phyloP scores from a whole-genome alignment of 2,797 vertebrate genomes.

The Eulemur albifrons region DNA sequence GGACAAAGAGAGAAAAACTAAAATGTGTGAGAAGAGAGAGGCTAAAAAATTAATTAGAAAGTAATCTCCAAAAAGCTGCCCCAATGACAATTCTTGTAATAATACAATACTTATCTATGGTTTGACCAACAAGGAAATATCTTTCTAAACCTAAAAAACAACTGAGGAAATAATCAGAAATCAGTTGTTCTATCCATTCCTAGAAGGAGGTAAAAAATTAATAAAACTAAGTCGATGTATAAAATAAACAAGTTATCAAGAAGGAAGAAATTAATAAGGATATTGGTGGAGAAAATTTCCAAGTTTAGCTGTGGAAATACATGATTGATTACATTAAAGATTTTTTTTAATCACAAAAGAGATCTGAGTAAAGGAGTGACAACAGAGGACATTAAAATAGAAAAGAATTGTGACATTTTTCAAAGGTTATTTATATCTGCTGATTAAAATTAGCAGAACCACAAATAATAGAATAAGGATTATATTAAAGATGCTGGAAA shows the following conservation, averaged over 20 bases:
- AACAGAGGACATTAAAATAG: background rate
- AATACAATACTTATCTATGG: background rate
- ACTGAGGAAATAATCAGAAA: background rate
- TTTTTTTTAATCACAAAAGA: background rate
- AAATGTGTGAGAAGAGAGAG: background rate
- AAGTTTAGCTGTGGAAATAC: background rate
- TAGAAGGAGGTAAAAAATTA: background rate
- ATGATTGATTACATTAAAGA: background rate
- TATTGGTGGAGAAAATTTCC: background rate
- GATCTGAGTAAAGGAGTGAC: background rate
- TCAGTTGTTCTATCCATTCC: background rate
- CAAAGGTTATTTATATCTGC: background rate
- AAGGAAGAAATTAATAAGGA: background rate
- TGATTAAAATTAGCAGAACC: background rate
- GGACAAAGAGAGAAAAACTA: background rate
- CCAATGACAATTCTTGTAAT: background rate
- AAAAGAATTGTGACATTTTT: background rate
- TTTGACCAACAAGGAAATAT: background rate
- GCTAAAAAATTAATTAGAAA: background rate
- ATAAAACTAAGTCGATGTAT: background rate
- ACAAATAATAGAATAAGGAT: background rate
- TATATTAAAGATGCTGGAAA: background rate
- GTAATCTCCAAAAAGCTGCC: background rate
- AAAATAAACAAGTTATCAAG: background rate
- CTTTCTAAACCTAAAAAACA: background rate